Conservation (phyloP, 30 jellyfish, hydroid and myxozoan species). For the Phacellophora camtschatica region DNA sequence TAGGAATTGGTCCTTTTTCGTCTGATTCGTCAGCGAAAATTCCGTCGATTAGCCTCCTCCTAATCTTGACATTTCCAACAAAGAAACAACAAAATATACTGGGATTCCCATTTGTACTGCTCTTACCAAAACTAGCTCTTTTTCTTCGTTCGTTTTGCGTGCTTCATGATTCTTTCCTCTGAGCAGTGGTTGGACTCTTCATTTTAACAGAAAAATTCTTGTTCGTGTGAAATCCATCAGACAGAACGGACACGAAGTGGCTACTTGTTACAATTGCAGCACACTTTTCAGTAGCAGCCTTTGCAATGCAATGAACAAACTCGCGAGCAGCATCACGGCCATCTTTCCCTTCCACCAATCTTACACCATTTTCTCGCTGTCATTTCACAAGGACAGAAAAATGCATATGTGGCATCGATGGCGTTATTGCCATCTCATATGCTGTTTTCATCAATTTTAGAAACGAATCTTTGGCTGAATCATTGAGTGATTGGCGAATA, state of each 20-base stretch:
- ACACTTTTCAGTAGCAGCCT: slow-evolving; percentile 3
- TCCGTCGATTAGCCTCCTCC: slow-evolving; percentile 37
- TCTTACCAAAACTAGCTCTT: slow-evolving; percentile 53
- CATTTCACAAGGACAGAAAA: slow-evolving; percentile 40
- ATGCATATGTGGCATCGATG: slow-evolving; percentile 37
- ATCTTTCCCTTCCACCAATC: slow-evolving; percentile 20
- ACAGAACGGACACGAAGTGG: slow-evolving; percentile 48
- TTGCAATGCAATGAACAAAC: slow-evolving; percentile 5
- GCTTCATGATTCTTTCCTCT: no score
- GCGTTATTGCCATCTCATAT: slow-evolving; percentile 37
- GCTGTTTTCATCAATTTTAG: slow-evolving; percentile 38
- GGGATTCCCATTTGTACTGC: slow-evolving; percentile 55
- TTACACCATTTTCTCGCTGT: slow-evolving; percentile 38
- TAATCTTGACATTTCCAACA: slow-evolving; percentile 54
- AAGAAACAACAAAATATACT: slow-evolving; percentile 38
- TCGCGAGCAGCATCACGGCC: slow-evolving; percentile 4
- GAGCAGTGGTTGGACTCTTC: no score
- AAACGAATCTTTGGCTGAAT: slow-evolving; percentile 10
- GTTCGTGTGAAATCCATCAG: slow-evolving; percentile 57
- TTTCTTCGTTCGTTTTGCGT: slow-evolving; percentile 43
- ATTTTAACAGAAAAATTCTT: no score
- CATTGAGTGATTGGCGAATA: slow-evolving; percentile 2
- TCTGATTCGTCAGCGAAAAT: neutral
- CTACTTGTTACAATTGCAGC: slow-evolving; percentile 15
- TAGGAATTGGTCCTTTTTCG: slow-evolving; percentile 8